Evolutionary conservation across 1,140 invertebrate genomes (phyloP), one percentile per base, ranked within the genome.

Genomic region (Sycophila sp.): DNA sequence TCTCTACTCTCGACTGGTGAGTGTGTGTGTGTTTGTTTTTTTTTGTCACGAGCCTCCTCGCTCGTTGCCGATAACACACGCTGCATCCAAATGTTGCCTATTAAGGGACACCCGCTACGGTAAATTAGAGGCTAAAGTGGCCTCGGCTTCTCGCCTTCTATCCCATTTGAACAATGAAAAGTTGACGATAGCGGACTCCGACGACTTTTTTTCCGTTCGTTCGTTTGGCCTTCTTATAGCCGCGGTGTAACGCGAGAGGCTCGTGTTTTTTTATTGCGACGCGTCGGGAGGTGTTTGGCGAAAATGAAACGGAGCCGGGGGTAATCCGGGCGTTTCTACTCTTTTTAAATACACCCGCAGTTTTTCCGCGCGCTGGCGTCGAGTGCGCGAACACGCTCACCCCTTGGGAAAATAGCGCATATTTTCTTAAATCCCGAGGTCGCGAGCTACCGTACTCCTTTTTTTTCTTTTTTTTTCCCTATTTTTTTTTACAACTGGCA

Each of bases 51-150:
- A 10, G 17, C 2, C 7, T 24, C 13, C 26, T 13, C 59, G 24
- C n/a, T 49, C 65, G 65, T 58, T 47, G 69, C 4, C 42, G 69
- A 71, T 71, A 71, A 66, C 69, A 53, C 69, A 59, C 62, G 40
- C 34, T 64, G 69, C 69, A 71, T 71, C 62, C 69, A 42, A 71
- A 71, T 59, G 60, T 40, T 60, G 55, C 63, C 69, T 60, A 71
- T 65, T 68, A 68, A 53, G 45, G 24, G 32, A 36, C 40, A 1
- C 28, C 70, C 71, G 73, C 75, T 74, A 74, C 73, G 75, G 73
- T 76, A 78, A 79, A 79, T 71, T 66, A 65, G 62, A 58, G 51
- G 60, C 17, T 51, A 51, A 62, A 62, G 22, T 51, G 34, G 67
- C 64, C 47, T 65, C 26, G 26, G n/a, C 60, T 17, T 30, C 19